These are phyloP conservation scores for Tetragonula carbonaria DNA, from an alignment of 2,888 invertebrate species.

Conservation along the genomic window DNA sequence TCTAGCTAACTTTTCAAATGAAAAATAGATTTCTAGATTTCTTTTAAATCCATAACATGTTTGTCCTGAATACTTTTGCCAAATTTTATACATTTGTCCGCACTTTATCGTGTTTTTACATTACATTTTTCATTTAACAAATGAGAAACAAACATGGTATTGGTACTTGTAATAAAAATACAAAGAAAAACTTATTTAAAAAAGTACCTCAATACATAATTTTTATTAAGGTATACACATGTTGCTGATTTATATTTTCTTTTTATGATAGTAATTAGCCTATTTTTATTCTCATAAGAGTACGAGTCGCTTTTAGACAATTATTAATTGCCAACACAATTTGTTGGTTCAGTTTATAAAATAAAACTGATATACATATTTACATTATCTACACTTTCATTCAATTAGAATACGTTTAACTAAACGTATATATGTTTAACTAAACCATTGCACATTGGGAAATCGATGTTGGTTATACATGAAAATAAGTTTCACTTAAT, in stretches of 20 bases:
- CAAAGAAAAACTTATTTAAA: slow-evolving; percentile 80
- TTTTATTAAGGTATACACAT: slow-evolving; percentile 84
- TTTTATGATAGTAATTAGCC: slow-evolving; percentile 81
- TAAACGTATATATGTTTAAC: slow-evolving; percentile 72
- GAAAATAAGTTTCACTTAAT: slow-evolving; percentile 28
- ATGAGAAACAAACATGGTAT: slow-evolving; percentile 21
- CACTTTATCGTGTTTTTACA: slow-evolving; percentile 11
- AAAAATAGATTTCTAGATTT: slow-evolving; percentile 25
- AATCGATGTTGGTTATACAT: slow-evolving; percentile 82
- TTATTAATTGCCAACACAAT: slow-evolving; percentile 76
- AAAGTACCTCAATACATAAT: slow-evolving; percentile 84
- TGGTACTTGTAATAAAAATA: slow-evolving; percentile 58
- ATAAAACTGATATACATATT: slow-evolving; percentile 83
- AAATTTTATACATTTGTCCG: not conserved
- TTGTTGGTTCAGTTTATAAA: slow-evolving; percentile 81
- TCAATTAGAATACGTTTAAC: slow-evolving; percentile 77
- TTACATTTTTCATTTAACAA: slow-evolving; percentile 4
- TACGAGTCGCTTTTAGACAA: slow-evolving; percentile 75
- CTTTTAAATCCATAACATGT: slow-evolving; percentile 8
- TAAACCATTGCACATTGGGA: slow-evolving; percentile 83
- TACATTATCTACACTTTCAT: slow-evolving; percentile 82
- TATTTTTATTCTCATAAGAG: slow-evolving; percentile 79
- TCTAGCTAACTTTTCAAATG: slow-evolving; percentile 9
- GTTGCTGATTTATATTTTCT: slow-evolving; percentile 82
- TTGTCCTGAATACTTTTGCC: slow-evolving; percentile 6